phyloP scores from a whole-genome alignment of 2,113 vertebrate species.

The Ammodytes dubius region DNA sequence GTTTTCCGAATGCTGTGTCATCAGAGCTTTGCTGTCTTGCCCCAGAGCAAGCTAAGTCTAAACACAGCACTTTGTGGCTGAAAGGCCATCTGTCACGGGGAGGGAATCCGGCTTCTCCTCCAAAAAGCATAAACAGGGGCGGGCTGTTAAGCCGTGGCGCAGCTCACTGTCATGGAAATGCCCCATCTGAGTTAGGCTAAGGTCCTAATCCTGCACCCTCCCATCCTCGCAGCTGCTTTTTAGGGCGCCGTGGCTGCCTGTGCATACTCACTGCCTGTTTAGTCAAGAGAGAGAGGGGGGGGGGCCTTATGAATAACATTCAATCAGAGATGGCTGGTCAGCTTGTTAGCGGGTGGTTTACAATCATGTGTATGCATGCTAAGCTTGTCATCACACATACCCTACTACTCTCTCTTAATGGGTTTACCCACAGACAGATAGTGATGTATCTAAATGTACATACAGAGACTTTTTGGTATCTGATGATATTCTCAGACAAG shows the following conservation, averaged over 20 bases:
- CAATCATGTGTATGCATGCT: slow-evolving; percentile 57
- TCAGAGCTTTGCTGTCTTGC: slow-evolving; percentile 81
- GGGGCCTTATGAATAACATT: slow-evolving; percentile 72
- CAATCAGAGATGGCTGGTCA: slow-evolving; percentile 60
- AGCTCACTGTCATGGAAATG: slow-evolving; percentile 86
- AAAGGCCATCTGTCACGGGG: slow-evolving; percentile 85
- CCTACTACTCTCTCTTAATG: slow-evolving; percentile 38
- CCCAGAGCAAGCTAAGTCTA: slow-evolving; percentile 82
- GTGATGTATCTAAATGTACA: slow-evolving; percentile 50
- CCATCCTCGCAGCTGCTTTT: slow-evolving; percentile 82
- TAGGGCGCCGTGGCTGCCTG: slow-evolving; percentile 67
- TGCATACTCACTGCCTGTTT: slow-evolving; percentile 65
- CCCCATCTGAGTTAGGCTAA: slow-evolving; percentile 82
- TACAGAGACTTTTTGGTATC: slow-evolving; percentile 11
- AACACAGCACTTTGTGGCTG: slow-evolving; percentile 85
- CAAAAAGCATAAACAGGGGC: slow-evolving; percentile 86
- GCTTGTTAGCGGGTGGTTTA: slow-evolving; percentile 60
- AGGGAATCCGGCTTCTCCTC: slow-evolving; percentile 82
- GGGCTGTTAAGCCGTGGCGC: slow-evolving; percentile 79
- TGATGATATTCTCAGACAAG: slow-evolving; percentile 4
- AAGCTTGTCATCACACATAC: slow-evolving; percentile 48
- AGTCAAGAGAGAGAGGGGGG: slow-evolving; percentile 38
- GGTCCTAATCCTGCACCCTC: slow-evolving; percentile 80
- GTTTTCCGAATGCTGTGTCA: slow-evolving; percentile 85
- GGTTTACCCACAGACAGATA: slow-evolving; percentile 53